phyloP scores from a whole-genome alignment of 2,113 vertebrate species.

The Corythaixoides concolor region DNA sequence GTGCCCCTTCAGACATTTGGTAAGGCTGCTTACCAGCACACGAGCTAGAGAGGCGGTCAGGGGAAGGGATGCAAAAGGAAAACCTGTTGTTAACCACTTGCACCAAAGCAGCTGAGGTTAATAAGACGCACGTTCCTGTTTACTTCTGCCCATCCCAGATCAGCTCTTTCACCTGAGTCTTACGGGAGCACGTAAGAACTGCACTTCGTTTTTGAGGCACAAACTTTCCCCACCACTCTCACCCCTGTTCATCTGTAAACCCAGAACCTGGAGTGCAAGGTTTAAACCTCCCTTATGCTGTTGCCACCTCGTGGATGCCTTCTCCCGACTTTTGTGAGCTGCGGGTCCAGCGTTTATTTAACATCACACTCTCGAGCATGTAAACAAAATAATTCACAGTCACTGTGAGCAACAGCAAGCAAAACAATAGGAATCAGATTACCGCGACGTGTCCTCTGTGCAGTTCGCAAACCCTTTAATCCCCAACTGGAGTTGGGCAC shows the following conservation, averaged over 20 bases:
- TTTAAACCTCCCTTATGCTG: background rate
- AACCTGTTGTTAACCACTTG: background rate
- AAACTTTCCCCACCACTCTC: background rate
- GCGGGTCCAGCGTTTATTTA: slow-evolving; percentile 1
- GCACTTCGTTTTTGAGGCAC: background rate
- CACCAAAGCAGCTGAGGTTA: background rate
- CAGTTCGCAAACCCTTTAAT: background rate
- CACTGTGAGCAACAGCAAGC: background rate
- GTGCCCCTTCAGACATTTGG: background rate
- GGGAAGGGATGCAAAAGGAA: background rate
- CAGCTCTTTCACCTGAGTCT: background rate
- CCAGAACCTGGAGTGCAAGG: background rate
- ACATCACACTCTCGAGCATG: background rate
- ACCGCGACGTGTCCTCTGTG: background rate
- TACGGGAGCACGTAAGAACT: rapidly evolving
- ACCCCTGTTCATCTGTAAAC: background rate
- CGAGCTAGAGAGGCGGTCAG: background rate
- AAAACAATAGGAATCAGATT: background rate
- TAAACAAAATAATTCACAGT: slow-evolving; percentile 11
- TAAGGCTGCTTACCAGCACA: background rate
- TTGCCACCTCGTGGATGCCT: slow-evolving; percentile 57
- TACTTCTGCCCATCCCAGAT: background rate
- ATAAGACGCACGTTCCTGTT: background rate
- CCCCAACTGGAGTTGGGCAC: background rate
- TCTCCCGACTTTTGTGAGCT: background rate